Conservation (phyloP, 2,888 invertebrate species). For the Apamea anceps region DNA sequence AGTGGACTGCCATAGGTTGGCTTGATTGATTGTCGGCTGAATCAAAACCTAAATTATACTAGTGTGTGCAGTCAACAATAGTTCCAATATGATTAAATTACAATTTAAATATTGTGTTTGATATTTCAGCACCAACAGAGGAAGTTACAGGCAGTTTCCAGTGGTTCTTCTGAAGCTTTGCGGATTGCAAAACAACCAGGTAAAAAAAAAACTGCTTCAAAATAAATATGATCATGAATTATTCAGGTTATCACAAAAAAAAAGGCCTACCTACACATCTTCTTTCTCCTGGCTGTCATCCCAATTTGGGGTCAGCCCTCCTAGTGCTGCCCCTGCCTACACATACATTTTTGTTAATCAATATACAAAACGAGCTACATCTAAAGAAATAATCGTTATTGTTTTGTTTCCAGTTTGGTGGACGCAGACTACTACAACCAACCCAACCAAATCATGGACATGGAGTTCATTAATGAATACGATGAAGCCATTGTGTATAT, state of each 20-base stretch:
- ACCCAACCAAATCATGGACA: neutral
- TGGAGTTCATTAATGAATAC: neutral
- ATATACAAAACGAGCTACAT: neutral
- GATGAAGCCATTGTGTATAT: neutral
- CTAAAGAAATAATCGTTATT: neutral
- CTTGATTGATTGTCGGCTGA: neutral
- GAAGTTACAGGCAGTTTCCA: neutral
- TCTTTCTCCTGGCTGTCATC: neutral
- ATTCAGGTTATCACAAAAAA: neutral
- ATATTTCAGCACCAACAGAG: neutral
- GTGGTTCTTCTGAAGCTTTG: neutral
- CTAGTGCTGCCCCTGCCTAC: neutral
- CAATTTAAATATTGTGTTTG: neutral
- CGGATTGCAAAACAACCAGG: neutral
- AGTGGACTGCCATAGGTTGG: too few species aligned
- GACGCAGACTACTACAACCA: neutral
- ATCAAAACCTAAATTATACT: neutral
- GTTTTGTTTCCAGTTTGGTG: conserved; percentile 22
- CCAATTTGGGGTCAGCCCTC: neutral
- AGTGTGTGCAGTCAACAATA: neutral
- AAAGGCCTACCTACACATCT: neutral
- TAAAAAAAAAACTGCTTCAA: neutral
- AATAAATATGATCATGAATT: neutral
- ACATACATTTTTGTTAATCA: neutral
- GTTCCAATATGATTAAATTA: neutral